Base-by-base conservation (phyloP, 2,113 vertebrate genomes). In the Tachuris rubrigastra region DNA sequence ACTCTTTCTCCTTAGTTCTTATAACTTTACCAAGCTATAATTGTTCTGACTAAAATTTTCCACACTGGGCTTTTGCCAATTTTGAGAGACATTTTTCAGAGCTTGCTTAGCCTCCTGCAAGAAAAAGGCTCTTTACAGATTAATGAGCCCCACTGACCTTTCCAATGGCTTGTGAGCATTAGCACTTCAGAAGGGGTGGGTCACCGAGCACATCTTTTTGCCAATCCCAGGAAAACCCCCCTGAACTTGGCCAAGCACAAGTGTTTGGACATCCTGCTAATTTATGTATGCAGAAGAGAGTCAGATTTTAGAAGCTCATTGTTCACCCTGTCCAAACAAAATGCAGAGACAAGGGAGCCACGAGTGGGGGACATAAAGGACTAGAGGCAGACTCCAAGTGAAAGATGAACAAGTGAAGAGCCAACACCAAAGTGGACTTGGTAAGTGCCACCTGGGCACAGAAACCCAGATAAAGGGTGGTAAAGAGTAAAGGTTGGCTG, bases 41-140 rank as follows among this genome's bases (percentile, higher is more conserved):
- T 69, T 77, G 22, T 42, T 92, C 81, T 77, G 72, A 74, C 55
- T 80, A 87, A 66, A 86, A 79, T 91, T 96, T 96, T 96, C 95
- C 94, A 95, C 1, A 0, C 52, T 91, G 91, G 75, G 76, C 11
- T 90, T 58, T 10, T 31, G 82, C 75, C 94, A 94, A 35, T 80
- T 94, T 58, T 69, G 42, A 86, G 50, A 94, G 33, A 49, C 31
- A 60, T 89, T 94, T 91, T 96, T 87, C 46, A 35, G 65, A 79
- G 73, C 9, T 44, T 68, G 75, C 85, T 87, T 72, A 81, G 59
- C 33, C 46, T 92, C 46, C 58, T 95, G 87, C 37, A 81, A 78
- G 60, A 50, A 55, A 77, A 16, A 79, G 33, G 37, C 31, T 84
- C 44, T 56, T 63, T 56, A 56, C 28, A 82, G 94, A 95, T 75